Evolutionary conservation across 2,113 vertebrate species (phyloP), one percentile per base, ranked within the genome.

Genomic region (Rhabdornis inornatus): DNA sequence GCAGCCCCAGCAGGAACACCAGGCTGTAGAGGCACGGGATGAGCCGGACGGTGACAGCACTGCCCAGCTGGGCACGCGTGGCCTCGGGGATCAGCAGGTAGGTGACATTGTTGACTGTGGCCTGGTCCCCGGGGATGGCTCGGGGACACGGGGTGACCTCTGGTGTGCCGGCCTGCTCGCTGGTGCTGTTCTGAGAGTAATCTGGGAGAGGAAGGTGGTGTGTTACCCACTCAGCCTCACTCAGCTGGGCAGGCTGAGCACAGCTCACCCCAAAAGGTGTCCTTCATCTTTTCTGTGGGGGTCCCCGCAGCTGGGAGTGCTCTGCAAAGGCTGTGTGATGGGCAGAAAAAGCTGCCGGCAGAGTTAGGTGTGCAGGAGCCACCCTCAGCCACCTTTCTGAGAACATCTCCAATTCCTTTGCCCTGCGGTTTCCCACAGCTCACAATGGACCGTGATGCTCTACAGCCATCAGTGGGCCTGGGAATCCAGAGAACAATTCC

Each of bases 1-100:
- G 99, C 55, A 99, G 95, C 25, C 99, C 99, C 55, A 99, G 75
- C 1, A 81, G 11, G 79, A 99, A 92, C 19, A 98, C 94, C 1
- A 98, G 24, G 24, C 97, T 90, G 78, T 99, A 99, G 28, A 99
- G 94, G 3, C 96, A 30, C 0, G 99, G 99, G 69, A 99, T 95
- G 91, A 98, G 95, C 4, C 95, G 18, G 2, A 97, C 97, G 1
- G 97, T 97, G 69, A 97, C 59, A 44, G 39, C 33, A 12, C 97
- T 97, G 56, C 83, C 89, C 82, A 98, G 96, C 86, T 96, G 96
- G 1, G 42, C 45, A 2, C 23, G 87, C 0, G 93, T 92, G 59
- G 89, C 88, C 30, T 44, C 2, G 0, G 69, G 71, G 19, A 98
- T 44, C 55, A n/a, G 12, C 85, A 98, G 86, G 78, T 95, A 96